Evolutionary conservation across 2,888 invertebrate species (phyloP), one percentile per base, ranked within the genome.

Genomic region (Homarus gammarus): DNA sequence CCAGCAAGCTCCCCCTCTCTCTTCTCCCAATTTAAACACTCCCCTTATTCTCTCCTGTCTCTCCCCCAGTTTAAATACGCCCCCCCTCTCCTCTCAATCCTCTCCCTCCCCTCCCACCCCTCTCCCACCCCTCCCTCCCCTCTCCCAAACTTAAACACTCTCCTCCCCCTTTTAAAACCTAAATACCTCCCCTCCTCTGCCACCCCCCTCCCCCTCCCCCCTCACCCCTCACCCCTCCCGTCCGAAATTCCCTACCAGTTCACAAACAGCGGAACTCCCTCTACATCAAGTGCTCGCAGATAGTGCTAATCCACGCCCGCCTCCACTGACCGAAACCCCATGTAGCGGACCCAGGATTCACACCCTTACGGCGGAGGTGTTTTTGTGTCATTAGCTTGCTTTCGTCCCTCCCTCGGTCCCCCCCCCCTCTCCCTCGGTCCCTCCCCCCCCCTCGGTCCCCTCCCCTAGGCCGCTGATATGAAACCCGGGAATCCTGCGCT

Each of bases 401-500:
- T 51, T 36, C 79, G n/a, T n/a, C n/a, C n/a, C 75, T 27, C 2
- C 31, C 70, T 33, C 33, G 3, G n/a, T n/a, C n/a, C 70, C 73
- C 73, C 38, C 73, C 38, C 73, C 44, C 75, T 75, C 78, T 51
- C 49, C 49, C 49, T 56, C 78, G 15, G 31, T 33, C 18, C 27
- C 56, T 12, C 56, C 22, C 36, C 33, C 33, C 33, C 36, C 56
- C 33, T 33, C 18, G 15, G 18, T 33, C 33, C 44, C 79, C 12
- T 49, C n/a, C 56, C 36, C 18, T 10, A 12, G 15, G 10, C 36
- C 61, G 38, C 75, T 56, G 75, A 84, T 84, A 75, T 75, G 84
- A 84, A 73, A 36, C 38, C 84, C 18, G 73, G 56, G 73, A 73
- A 84, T 84, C 84, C 84, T 44, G 12, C 18, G 75, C 75, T 84